Evolutionary conservation across 2,113 vertebrate genomes (phyloP).

Genomic region (Chionomys nivalis): DNA sequence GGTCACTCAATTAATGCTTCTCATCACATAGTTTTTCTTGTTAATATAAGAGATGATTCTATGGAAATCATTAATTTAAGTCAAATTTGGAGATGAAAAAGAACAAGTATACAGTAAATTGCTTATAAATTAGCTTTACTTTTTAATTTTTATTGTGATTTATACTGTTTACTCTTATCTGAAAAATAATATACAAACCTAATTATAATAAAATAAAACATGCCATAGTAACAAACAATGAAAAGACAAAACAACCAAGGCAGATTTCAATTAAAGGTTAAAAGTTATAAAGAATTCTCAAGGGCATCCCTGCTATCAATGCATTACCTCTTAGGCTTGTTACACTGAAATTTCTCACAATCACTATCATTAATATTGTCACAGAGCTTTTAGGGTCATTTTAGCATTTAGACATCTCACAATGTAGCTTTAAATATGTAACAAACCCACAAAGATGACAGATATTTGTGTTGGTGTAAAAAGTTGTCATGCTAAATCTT

Average conservation of each 20-base stretch:
- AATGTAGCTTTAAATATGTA: not conserved
- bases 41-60: not conserved
- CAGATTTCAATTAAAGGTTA: not conserved
- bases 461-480: not conserved
- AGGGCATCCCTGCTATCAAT: too few species aligned
- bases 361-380: not conserved
- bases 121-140: not conserved
- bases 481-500: not conserved
- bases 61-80: not conserved
- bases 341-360: not conserved
- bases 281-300: not conserved
- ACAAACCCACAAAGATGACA: not conserved
- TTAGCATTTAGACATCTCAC: not conserved
- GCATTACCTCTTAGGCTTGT: not conserved
- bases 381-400: not conserved
- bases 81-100: not conserved
- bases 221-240: not conserved
- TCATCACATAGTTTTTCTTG: not conserved
- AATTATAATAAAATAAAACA: not conserved
- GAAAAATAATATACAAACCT: not conserved
- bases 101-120: not conserved
- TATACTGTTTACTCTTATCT: not conserved
- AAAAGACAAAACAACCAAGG: not conserved
- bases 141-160: not conserved
- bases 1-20: not conserved